Evolutionary conservation across 1,140 invertebrate species (phyloP).

Genomic region (Zaprionus davidi): DNA sequence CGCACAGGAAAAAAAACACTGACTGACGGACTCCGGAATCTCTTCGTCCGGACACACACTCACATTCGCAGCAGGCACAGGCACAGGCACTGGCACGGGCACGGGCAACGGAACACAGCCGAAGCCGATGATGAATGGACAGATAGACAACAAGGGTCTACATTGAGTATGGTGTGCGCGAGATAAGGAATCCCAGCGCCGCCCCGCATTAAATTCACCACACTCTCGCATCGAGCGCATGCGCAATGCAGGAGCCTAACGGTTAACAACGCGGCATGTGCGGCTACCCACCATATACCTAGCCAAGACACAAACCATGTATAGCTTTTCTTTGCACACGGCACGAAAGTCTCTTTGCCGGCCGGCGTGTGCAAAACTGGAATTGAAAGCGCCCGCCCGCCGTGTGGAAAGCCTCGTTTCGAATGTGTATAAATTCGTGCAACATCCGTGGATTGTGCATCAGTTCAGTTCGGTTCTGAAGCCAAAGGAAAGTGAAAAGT

Average conservation of each 20-base stretch:
- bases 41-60: conserved; percentile 40
- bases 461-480: conserved; percentile 64
- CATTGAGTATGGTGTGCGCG: conserved; percentile 41
- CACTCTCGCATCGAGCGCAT: conserved; percentile 26
- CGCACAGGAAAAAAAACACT: conserved; percentile 58
- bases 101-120: conserved; percentile 24
- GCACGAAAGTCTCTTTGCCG: conserved; percentile 28
- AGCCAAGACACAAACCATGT: conserved; percentile 25
- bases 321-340: conserved; percentile 59
- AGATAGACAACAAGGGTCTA: conserved; percentile 40
- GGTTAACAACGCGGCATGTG: not conserved
- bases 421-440: conserved; percentile 69
- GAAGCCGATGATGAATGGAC: conserved; percentile 54
- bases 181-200: conserved; percentile 44
- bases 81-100: conserved; percentile 22
- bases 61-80: conserved; percentile 23
- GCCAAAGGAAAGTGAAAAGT: conserved; percentile 62
- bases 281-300: not conserved
- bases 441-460: conserved; percentile 58
- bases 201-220: conserved; percentile 29
- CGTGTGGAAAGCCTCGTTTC: conserved; percentile 78
- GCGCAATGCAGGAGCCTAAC: conserved; percentile 31
- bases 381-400: conserved; percentile 46
- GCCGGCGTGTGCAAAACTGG: conserved; percentile 74
- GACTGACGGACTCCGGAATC: conserved; percentile 26